These are phyloP conservation scores for Ophion ellenae DNA, from an alignment of 2,888 invertebrate species.

Conservation along the genomic window DNA sequence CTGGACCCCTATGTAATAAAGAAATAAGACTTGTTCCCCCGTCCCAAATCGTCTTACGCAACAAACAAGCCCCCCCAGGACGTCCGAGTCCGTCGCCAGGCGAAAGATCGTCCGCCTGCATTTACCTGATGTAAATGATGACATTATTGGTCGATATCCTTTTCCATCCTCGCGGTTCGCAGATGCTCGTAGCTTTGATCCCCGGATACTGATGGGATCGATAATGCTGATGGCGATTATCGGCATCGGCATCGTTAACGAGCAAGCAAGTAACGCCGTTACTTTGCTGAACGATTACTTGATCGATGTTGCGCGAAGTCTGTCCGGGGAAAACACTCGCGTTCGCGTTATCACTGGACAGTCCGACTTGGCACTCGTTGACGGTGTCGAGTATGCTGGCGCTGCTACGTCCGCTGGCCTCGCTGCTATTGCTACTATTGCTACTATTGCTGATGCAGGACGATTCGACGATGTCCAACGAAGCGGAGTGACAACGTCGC, in stretches of 20 bases:
- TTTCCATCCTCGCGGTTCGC: slow-evolving; percentile 92
- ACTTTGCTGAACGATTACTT: slow-evolving; percentile 69
- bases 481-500: slow-evolving; percentile 85
- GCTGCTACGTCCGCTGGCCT: slow-evolving; percentile 75
- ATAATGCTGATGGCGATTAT: slow-evolving; percentile 73
- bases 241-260: slow-evolving; percentile 66
- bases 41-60: no score
- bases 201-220: slow-evolving; percentile 69
- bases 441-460: slow-evolving; percentile 79
- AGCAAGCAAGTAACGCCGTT: slow-evolving; percentile 59
- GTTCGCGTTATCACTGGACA: slow-evolving; percentile 72
- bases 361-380: slow-evolving; percentile 79
- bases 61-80: no score
- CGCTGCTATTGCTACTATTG: slow-evolving; percentile 57
- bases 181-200: slow-evolving; percentile 78
- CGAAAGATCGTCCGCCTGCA: neutral
- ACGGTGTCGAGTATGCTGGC: slow-evolving; percentile 82
- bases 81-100: no score
- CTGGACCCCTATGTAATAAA: no score
- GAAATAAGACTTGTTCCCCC: no score
- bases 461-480: slow-evolving; percentile 86
- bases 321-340: slow-evolving; percentile 79
- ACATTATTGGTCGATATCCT: slow-evolving; percentile 89
- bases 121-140: slow-evolving; percentile 91
- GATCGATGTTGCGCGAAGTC: slow-evolving; percentile 73